phyloP scores from a whole-genome alignment of 2,113 vertebrate genomes.

The Fukomys damarensis region DNA sequence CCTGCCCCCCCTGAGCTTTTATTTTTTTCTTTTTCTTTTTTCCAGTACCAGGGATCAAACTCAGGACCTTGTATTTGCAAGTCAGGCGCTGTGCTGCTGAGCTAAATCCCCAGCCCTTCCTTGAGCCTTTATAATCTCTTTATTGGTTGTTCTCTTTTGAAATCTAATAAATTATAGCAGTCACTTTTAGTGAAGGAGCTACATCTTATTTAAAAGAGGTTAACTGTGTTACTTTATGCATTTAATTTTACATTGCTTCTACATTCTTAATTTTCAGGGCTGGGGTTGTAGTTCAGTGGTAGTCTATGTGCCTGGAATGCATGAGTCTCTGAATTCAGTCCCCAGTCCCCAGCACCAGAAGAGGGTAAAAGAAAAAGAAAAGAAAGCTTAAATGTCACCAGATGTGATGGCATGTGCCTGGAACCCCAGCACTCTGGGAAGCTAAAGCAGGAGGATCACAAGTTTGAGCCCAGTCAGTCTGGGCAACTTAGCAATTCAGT shows the following conservation, averaged over 20 bases:
- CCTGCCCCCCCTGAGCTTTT: neutral
- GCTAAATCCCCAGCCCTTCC: too few relatives aligned
- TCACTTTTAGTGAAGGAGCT: constrained; percentile 14
- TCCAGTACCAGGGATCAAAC: too few relatives aligned
- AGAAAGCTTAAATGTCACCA: neutral
- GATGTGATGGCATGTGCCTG: neutral
- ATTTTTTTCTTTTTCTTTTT: too few relatives aligned
- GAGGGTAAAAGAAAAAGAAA: neutral
- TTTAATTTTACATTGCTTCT: constrained; percentile 41
- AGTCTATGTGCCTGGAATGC: neutral
- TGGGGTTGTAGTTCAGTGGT: neutral
- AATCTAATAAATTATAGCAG: neutral
- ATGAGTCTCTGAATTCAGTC: neutral
- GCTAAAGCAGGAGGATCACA: neutral
- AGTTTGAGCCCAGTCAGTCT: neutral
- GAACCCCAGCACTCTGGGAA: neutral
- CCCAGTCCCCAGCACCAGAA: neutral
- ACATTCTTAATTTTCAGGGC: neutral
- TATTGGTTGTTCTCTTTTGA: constrained; percentile 26
- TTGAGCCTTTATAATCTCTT: constrained; percentile 8
- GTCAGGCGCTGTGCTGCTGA: too few relatives aligned
- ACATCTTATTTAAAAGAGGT: neutral
- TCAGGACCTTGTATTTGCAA: too few relatives aligned
- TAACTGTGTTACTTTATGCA: neutral
- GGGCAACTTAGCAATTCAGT: neutral